Percentiles rank a stretch among this genome's conserved stretches.
These are phyloP conservation scores for Penaeus vannamei DNA, from an alignment of 1,140 invertebrate species.

Conservation along the genomic window DNA sequence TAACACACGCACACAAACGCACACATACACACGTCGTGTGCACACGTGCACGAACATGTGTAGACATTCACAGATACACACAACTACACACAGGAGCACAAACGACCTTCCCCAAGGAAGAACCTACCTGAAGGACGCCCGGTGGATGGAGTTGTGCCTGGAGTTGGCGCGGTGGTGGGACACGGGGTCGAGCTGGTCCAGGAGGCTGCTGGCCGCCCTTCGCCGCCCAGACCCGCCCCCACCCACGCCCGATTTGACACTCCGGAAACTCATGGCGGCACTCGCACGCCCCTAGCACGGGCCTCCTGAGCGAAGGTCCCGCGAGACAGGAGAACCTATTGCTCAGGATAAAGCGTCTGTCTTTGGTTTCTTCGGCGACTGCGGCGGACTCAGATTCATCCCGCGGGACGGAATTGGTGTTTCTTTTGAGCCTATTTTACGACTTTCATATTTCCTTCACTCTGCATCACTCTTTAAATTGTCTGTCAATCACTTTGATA, in stretches of 20 bases:
- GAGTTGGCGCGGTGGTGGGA: slow-evolving; percentile 56
- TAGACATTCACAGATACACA: background rate
- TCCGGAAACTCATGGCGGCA: slow-evolving; percentile 51
- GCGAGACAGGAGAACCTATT: too few relatives aligned
- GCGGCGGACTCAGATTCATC: too few relatives aligned
- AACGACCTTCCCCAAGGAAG: background rate
- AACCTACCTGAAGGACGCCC: slow-evolving; percentile 33
- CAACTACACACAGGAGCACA: background rate
- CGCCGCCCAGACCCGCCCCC: slow-evolving; percentile 31
- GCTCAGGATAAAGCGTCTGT: too few relatives aligned
- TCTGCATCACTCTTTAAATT: too few relatives aligned
- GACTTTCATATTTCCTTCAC: too few relatives aligned
- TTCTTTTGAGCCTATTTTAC: too few relatives aligned
- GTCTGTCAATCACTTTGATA: too few relatives aligned
- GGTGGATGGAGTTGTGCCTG: slow-evolving; percentile 23
- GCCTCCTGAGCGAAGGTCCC: too few relatives aligned
- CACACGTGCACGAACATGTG: background rate
- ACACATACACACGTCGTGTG: background rate
- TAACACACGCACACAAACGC: background rate
- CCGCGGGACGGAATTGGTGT: too few relatives aligned
- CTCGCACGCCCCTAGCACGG: background rate
- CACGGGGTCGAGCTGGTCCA: slow-evolving; percentile 53
- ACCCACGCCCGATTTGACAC: slow-evolving; percentile 45
- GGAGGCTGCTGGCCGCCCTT: slow-evolving; percentile 43
- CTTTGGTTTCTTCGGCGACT: too few relatives aligned